These are phyloP conservation scores for Hypsibius dujardini DNA, from an alignment of 1,140 invertebrate genomes.

Conservation along the genomic window DNA sequence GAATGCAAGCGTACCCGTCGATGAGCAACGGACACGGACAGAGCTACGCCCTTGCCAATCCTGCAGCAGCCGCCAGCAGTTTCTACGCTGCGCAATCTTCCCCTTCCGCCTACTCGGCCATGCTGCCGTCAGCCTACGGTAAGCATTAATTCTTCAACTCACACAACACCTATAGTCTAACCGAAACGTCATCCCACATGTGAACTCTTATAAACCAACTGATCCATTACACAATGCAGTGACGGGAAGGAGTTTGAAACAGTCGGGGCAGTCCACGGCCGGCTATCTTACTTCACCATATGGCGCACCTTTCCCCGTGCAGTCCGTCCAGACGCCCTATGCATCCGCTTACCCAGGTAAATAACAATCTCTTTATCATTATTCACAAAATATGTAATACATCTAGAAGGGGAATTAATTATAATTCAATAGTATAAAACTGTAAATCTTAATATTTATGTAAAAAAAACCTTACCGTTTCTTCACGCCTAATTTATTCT, in stretches of 20 bases:
- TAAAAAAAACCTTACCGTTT: no score
- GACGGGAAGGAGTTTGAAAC: no score
- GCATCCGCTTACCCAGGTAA: background rate
- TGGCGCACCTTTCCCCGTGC: background rate
- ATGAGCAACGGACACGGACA: background rate
- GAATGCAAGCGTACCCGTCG: background rate
- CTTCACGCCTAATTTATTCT: no score
- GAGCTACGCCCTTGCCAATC: no score
- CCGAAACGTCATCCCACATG: background rate
- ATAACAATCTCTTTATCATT: background rate
- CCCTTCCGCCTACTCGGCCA: background rate
- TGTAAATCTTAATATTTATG: no score
- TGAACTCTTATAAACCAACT: background rate
- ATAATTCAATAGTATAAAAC: no score
- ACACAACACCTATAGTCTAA: background rate
- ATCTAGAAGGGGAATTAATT: background rate
- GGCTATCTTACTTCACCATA: background rate
- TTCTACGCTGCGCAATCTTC: background rate
- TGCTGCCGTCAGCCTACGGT: background rate
- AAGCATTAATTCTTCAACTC: background rate
- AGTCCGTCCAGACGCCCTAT: background rate
- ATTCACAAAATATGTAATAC: background rate
- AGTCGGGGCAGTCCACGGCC: background rate
- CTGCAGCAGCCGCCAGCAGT: background rate
- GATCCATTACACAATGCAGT: background rate